Percentiles rank a stretch among this genome's conserved stretches.
Conservation (phyloP, 2,113 vertebrate species). For the Chauna torquata region DNA sequence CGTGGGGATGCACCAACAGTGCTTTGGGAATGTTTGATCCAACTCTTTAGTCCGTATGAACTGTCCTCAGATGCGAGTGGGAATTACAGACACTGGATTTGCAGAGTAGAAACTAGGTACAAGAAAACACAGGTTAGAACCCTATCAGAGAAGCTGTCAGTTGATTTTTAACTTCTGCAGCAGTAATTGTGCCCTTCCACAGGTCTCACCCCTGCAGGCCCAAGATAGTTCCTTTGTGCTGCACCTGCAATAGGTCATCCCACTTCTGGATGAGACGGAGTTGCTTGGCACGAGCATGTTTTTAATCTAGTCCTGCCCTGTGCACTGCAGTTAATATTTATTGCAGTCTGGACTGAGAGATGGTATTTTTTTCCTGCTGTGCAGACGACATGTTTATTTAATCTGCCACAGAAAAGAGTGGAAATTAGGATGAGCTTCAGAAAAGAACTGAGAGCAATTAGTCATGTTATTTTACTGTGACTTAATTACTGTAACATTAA, state of each 20-base stretch:
- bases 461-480: conserved; percentile 25
- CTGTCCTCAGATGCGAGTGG: not conserved
- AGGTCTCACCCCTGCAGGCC: not conserved
- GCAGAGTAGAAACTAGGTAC: not conserved
- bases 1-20: rapidly evolving
- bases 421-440: conserved; percentile 54
- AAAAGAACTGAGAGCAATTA: conserved; percentile 64
- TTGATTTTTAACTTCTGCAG: not conserved
- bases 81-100: rapidly evolving
- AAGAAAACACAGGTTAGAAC: not conserved
- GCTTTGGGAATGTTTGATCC: rapidly evolving
- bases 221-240: not conserved
- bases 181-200: not conserved
- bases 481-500: conserved; percentile 39
- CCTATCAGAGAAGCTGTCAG: rapidly evolving
- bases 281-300: not conserved
- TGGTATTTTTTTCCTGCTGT: conserved; percentile 4
- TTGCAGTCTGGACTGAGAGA: not conserved
- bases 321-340: conserved; percentile 42
- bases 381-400: conserved; percentile 41
- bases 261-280: not conserved
- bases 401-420: conserved; percentile 43
- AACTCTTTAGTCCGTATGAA: rapidly evolving
- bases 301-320: conserved; percentile 21
- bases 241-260: conserved; percentile 4